A percentile compares a stretch with the other conserved stretches of the same genome.
Conservation (phyloP, 2,797 vertebrate species). For the Odontamblyopus rebecca region DNA sequence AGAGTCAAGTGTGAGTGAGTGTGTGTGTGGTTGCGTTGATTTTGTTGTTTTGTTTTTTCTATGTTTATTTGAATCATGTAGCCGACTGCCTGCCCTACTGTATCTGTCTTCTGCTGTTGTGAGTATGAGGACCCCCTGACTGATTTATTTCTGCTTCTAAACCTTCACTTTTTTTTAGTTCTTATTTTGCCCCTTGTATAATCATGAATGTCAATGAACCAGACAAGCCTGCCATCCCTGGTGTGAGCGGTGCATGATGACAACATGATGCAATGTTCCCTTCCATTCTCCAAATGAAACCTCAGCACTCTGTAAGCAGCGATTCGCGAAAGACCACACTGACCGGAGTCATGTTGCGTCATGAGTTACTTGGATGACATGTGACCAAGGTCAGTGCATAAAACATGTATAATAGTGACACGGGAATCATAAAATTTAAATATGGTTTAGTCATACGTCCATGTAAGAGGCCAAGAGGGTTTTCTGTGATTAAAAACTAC, state of each 20-base stretch:
- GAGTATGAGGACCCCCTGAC: too few species aligned
- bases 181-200: background rate
- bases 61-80: too few species aligned
- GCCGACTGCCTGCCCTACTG: too few species aligned
- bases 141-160: too few species aligned
- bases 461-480: background rate
- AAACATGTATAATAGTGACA: slow-evolving; percentile 1
- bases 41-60: too few species aligned
- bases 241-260: background rate
- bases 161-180: too few species aligned
- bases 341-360: slow-evolving; percentile 6
- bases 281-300: slow-evolving; percentile 1
- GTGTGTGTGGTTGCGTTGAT: too few species aligned
- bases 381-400: slow-evolving; percentile 6
- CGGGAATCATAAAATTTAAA: slow-evolving; percentile 1
- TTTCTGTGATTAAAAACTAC: background rate
- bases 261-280: background rate
- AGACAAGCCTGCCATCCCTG: background rate
- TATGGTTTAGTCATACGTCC: background rate
- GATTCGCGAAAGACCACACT: background rate
- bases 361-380: background rate
- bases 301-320: background rate
- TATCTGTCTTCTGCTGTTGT: too few species aligned
- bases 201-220: background rate
- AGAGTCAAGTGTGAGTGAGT: too few species aligned